A percentile compares a stretch with the other conserved stretches of the same genome.
phyloP scores from a whole-genome alignment of 1,140 invertebrate genomes.

The Cepaea nemoralis region DNA sequence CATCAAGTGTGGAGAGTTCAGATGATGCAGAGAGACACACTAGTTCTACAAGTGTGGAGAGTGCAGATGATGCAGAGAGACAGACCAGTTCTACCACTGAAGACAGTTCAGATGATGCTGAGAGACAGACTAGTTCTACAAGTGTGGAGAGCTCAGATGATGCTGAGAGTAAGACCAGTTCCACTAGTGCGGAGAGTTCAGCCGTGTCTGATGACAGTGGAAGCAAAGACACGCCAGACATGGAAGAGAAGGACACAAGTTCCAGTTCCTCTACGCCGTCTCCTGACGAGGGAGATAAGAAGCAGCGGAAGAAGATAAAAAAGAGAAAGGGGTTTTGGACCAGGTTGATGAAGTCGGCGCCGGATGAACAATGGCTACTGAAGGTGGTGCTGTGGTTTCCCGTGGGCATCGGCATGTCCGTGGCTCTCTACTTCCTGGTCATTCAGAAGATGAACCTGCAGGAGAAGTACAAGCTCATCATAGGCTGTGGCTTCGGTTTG shows the following conservation, averaged over 20 bases:
- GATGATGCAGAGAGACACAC: too few species aligned
- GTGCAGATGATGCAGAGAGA: too few species aligned
- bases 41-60: too few species aligned
- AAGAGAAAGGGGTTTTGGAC: constrained; percentile 12
- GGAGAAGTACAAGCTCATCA: constrained; percentile 23
- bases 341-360: constrained; percentile 34
- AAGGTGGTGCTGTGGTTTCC: constrained; percentile 47
- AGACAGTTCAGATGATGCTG: too few species aligned
- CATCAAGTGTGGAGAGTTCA: too few species aligned
- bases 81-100: too few species aligned
- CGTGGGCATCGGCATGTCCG: constrained; percentile 35
- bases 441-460: constrained; percentile 50
- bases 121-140: too few species aligned
- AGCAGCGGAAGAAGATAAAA: constrained; percentile 18
- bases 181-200: not conserved
- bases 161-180: not conserved
- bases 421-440: constrained; percentile 45
- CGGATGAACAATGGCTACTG: constrained; percentile 38
- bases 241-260: not conserved
- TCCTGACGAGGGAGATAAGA: not conserved
- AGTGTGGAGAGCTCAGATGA: not conserved
- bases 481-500: constrained; percentile 49
- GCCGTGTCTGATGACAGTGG: not conserved
- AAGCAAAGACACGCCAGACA: not conserved
- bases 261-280: not conserved